Conservation (phyloP, 2,797 vertebrate species). For the Channallabes apus region DNA sequence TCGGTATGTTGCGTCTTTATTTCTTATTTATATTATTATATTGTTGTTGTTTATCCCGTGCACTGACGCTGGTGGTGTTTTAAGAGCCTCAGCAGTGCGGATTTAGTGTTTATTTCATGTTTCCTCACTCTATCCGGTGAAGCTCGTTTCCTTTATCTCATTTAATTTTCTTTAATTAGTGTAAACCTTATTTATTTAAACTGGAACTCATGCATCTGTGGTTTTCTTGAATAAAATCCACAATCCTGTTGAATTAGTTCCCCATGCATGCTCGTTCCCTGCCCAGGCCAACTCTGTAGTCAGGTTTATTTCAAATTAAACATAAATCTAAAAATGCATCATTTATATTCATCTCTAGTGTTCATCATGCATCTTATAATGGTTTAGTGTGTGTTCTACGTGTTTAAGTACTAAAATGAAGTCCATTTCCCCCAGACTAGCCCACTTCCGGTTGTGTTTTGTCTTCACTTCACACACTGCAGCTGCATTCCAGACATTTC, state of each 20-base stretch:
- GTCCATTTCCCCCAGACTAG: neutral
- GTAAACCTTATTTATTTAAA: too few relatives aligned
- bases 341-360: too few relatives aligned
- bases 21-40: neutral
- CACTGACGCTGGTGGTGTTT: too few relatives aligned
- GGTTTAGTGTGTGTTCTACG: too few relatives aligned
- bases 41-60: neutral
- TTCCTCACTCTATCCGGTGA: neutral
- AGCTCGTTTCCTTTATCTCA: neutral
- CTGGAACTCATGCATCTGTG: neutral
- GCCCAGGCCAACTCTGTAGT: too few relatives aligned
- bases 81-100: neutral
- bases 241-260: neutral
- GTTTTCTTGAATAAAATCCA: neutral
- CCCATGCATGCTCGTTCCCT: neutral
- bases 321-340: too few relatives aligned
- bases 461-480: neutral
- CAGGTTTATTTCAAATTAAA: too few relatives aligned
- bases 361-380: neutral
- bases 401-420: neutral
- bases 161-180: neutral
- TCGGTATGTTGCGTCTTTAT: conserved; percentile 16
- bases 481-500: conserved; percentile 5
- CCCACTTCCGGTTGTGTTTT: conserved; percentile 2
- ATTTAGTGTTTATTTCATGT: too few relatives aligned